Evolutionary conservation across 92 coral and sea anemone species (phyloP).

Genomic region (Palythoa grandis): DNA sequence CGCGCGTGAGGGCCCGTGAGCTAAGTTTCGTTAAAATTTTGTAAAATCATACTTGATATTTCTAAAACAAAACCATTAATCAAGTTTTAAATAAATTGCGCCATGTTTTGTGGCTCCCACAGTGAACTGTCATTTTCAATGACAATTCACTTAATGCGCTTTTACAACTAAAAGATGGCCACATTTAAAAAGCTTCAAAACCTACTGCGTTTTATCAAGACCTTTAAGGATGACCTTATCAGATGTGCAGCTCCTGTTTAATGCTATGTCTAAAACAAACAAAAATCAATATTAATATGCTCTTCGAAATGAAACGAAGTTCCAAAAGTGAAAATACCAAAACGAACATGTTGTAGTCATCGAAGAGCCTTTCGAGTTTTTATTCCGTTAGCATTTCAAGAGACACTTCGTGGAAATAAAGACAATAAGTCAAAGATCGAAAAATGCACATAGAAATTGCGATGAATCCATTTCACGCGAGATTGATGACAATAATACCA

Average conservation of each 20-base stretch:
- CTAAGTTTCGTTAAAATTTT: neutral
- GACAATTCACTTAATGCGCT: too few relatives aligned
- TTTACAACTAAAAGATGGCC: neutral
- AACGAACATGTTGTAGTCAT: slow-evolving; percentile 35
- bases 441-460: neutral
- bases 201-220: neutral
- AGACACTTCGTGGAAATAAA: slow-evolving; percentile 4
- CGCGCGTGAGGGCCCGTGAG: slow-evolving; percentile 18
- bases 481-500: neutral
- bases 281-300: too few relatives aligned
- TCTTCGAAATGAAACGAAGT: neutral
- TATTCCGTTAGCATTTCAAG: neutral
- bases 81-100: neutral
- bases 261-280: too few relatives aligned
- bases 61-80: neutral
- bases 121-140: neutral
- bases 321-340: neutral
- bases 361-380: slow-evolving; percentile 28
- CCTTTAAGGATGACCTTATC: too few relatives aligned
- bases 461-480: neutral
- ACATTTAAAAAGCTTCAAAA: neutral
- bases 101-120: neutral
- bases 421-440: neutral
- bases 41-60: neutral
- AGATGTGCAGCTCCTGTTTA: too few relatives aligned